These are phyloP conservation scores for Callyntrura sp. DNA, from an alignment of 2,888 invertebrate species.

Conservation along the genomic window DNA sequence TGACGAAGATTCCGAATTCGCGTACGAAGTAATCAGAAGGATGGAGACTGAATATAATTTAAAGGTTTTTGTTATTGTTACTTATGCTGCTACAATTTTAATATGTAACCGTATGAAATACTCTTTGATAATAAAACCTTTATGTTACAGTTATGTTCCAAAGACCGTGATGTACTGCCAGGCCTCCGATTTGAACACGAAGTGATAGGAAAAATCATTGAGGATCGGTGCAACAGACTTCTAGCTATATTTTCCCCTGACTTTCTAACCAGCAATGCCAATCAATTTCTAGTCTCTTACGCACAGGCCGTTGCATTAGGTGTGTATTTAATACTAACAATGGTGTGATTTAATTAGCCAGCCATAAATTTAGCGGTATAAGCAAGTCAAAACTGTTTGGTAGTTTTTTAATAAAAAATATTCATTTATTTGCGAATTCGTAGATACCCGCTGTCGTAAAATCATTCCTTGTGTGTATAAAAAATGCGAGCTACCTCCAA, in stretches of 20 bases:
- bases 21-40: constrained; percentile 88
- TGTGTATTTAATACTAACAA: too few relatives aligned
- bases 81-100: too few relatives aligned
- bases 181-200: constrained; percentile 91
- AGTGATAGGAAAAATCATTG: constrained; percentile 90
- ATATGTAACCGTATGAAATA: background rate
- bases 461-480: constrained; percentile 91
- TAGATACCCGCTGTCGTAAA: constrained; percentile 88
- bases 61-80: constrained; percentile 88
- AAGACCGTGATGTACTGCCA: constrained; percentile 90
- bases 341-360: background rate
- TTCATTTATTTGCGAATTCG: too few relatives aligned
- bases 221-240: constrained; percentile 91
- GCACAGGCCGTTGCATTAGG: constrained; percentile 93
- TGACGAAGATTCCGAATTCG: constrained; percentile 91
- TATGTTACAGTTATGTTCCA: constrained; percentile 89
- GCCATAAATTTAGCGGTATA: background rate
- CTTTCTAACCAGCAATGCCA: constrained; percentile 91
- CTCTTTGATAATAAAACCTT: background rate
- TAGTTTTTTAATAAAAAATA: too few relatives aligned
- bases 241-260: constrained; percentile 92
- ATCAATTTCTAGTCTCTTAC: constrained; percentile 92
- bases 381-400: constrained; percentile 11
- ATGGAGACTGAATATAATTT: constrained; percentile 89
- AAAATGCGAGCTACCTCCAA: constrained; percentile 88